Evolutionary conservation across 1,140 invertebrate genomes (phyloP), one percentile per base, ranked within the genome.

Genomic region (Palaemon carinicauda): DNA sequence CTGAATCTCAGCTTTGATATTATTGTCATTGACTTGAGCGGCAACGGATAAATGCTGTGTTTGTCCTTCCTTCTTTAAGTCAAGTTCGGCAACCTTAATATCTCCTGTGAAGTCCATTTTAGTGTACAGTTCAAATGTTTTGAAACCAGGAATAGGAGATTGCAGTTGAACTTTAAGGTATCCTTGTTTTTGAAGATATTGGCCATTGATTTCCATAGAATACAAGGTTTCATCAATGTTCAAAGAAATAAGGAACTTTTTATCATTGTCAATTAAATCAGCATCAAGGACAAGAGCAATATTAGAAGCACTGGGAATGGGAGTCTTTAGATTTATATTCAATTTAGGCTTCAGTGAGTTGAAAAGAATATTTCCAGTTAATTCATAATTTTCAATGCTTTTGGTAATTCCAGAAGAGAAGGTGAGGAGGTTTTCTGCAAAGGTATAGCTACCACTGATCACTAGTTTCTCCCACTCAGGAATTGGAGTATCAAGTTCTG

Each of bases 61-160:
- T 7, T 78, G 17, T 12, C 33, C 75, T 33, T 86, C 83, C 9
- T 71, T 80, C 24, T 71, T 86, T 19, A 86, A 10, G 14, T 73
- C 71, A 3, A 80, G 12, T 24, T 86, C 83, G 3, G 77, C 21
- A 7, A 33, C 80, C 52, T 86, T 86, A 4, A 86, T 51, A 41
- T 80, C 65, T 31, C 83, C 65, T n/a, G 60, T 79, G n/a, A 86
- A 74, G 60, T 86, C 75, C 21, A 80, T 80, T 3, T 41, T 86
- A 12, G 65, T 69, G 10, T 71, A 50, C 17, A 86, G n/a, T 19
- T 86, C 83, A 1, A 86, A 17, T 19, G 29, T 65, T 31, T 77
- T 33, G 21, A 71, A 80, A 24, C 65, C 77, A 14, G 83, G 83
- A 24, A 80, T 21, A 19, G 83, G 77, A 4, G 83, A 73, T 3